These are phyloP conservation scores for Choloepus didactylus DNA, from an alignment of 2,797 vertebrate genomes.

Conservation along the genomic window DNA sequence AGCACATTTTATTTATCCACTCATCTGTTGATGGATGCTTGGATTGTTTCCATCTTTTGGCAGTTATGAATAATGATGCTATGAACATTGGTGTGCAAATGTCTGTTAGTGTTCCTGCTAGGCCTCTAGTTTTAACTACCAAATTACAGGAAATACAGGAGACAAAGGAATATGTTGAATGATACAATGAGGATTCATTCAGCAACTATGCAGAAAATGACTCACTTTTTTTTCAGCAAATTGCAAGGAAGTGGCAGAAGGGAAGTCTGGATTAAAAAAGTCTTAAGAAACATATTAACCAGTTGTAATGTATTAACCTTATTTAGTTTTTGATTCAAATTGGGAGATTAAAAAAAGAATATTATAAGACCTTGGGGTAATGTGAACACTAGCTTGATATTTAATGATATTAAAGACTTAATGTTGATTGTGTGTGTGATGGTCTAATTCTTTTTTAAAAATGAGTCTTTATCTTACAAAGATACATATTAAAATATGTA, in stretches of 20 bases:
- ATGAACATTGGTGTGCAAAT: no score
- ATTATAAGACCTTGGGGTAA: neutral
- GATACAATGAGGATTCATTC: conserved; percentile 14
- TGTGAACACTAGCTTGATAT: neutral
- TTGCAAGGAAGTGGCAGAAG: neutral
- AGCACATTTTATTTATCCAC: no score
- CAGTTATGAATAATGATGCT: no score
- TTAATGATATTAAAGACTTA: conserved; percentile 12
- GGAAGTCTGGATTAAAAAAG: conserved; percentile 20
- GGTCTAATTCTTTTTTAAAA: neutral
- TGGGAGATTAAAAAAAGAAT: neutral
- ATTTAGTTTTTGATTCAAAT: neutral
- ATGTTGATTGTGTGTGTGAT: neutral
- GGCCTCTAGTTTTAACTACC: conserved; percentile 16
- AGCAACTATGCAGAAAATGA: conserved; percentile 52
- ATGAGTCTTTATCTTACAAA: neutral
- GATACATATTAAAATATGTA: conserved; percentile 20
- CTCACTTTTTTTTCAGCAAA: neutral
- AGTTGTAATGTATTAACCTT: neutral
- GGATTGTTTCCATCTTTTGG: no score
- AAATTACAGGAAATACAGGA: conserved; percentile 51
- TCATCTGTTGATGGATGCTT: no score
- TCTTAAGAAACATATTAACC: neutral
- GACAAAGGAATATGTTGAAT: conserved; percentile 57
- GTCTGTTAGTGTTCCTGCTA: no score